Conservation (phyloP, 2,797 vertebrate species). For the Rhinella marina region DNA sequence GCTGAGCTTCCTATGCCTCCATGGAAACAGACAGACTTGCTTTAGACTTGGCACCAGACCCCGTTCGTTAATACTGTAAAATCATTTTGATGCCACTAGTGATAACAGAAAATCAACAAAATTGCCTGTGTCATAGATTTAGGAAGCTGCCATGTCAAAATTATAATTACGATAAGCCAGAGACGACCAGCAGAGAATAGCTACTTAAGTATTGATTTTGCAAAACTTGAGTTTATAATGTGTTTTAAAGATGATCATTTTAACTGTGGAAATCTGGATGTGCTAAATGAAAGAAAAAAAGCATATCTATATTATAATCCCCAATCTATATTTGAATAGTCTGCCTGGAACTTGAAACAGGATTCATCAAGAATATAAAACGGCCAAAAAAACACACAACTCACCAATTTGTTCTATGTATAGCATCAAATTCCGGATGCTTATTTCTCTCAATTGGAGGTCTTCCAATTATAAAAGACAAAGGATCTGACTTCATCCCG, state of each 20-base stretch:
- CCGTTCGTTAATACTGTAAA: not conserved
- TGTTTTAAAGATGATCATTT: constrained; percentile 14
- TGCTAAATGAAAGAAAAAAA: constrained; percentile 12
- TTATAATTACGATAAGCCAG: constrained; percentile 5
- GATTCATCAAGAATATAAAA: constrained; percentile 42
- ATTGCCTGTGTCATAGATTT: constrained; percentile 12
- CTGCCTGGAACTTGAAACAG: constrained; percentile 43
- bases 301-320: constrained; percentile 17
- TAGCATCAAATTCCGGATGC: constrained; percentile 42
- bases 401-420: constrained; percentile 54
- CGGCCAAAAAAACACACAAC: constrained; percentile 41
- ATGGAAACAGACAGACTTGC: constrained; percentile 44
- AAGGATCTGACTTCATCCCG: constrained; percentile 32
- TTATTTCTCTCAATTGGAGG: constrained; percentile 47
- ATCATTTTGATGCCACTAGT: constrained; percentile 34
- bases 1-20: constrained; percentile 23
- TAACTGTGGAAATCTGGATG: constrained; percentile 21
- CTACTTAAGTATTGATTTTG: constrained; percentile 39
- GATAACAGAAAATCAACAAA: constrained; percentile 39
- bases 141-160: constrained; percentile 8
- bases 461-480: constrained; percentile 54
- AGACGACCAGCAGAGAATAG: constrained; percentile 5
- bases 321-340: constrained; percentile 50
- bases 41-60: constrained; percentile 2
- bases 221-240: not conserved